Evolutionary conservation across 2,797 vertebrate genomes (phyloP).

Genomic region (Spondyliosoma cantharus): DNA sequence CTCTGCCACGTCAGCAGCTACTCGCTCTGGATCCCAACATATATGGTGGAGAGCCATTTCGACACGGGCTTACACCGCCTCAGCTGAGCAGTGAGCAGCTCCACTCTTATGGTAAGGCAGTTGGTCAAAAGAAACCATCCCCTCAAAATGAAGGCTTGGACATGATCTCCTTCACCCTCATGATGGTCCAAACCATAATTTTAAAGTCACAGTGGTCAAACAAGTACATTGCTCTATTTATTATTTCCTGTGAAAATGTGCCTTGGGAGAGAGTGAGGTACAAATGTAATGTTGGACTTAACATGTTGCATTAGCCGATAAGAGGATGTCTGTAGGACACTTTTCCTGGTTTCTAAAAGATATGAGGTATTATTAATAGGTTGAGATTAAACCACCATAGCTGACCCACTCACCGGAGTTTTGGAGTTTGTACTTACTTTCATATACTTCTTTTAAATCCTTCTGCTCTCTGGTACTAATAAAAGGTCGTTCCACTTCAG

Average conservation of each 20-base stretch:
- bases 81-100: conserved; percentile 89
- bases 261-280: neutral
- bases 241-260: conserved; percentile 6
- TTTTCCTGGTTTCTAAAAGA: too few relatives aligned
- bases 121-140: neutral
- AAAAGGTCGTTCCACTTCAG: conserved; percentile 17
- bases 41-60: conserved; percentile 88
- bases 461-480: conserved; percentile 6
- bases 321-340: too few relatives aligned
- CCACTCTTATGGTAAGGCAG: conserved; percentile 89
- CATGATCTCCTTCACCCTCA: neutral
- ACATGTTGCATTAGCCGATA: neutral
- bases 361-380: too few relatives aligned
- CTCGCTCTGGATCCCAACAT: conserved; percentile 89
- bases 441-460: neutral
- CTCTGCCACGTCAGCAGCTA: conserved; percentile 89
- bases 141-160: neutral
- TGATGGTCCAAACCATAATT: conserved; percentile 1
- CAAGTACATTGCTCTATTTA: neutral
- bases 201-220: neutral
- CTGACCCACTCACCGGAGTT: too few relatives aligned
- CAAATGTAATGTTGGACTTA: neutral
- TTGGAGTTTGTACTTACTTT: neutral
- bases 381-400: neutral
- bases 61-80: conserved; percentile 91